Evolutionary conservation across 2,888 invertebrate genomes (phyloP), one percentile per base, ranked within the genome.

Genomic region (Eilema griseolum): DNA sequence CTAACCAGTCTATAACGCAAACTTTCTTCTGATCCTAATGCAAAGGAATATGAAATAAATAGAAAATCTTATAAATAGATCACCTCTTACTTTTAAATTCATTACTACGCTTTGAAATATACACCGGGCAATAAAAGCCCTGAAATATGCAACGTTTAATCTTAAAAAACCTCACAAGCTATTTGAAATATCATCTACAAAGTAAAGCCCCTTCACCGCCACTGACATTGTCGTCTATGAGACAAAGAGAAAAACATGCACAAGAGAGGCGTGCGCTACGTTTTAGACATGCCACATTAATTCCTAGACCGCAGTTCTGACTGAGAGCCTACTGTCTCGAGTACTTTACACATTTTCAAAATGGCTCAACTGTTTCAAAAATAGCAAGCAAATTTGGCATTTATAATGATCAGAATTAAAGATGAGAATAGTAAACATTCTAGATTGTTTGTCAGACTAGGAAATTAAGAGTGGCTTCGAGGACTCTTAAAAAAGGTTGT

Each of bases 221-320:
- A n/a, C 78, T 82, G 76, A 83, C 83, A 85, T 82, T 82, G 81
- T 84, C 77, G 81, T 80, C 79, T 81, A 81, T 79, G 71, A 86
- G 83, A 89, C 88, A 90, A 90, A 89, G 88, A 70, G 81, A 85
- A 89, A 88, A 89, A 86, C 80, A 82, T 85, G 85, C 76, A 74
- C 83, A 79, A 80, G 81, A 74, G 84, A 86, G 85, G 88, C 92
- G 91, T 92, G 92, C 92, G 92, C 86, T 83, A 82, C 84, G 91
- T 88, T 92, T 93, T 89, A 92, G 91, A 88, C 89, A 91, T 85
- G 90, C 87, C 84, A 90, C 93, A 93, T 93, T 94, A 93, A 93
- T 93, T 92, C 88, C 91, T 92, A 92, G 92, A 91, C 92, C 91
- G 85, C 90, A 83, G 78, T 86, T 83, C 85, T 80, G 86, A 81